Percentiles rank a stretch among this genome's conserved stretches.
Evolutionary conservation across 2,113 vertebrate genomes (phyloP).

Genomic region (rabbit (Oryctolagus cuniculus)): mOryCun1.1 NC_091452.1:6420501-6421000

Average conservation of each 20-base stretch:
- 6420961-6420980: constrained; percentile 41
- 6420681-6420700: not conserved
- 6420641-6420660: too few relatives aligned
- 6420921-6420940: constrained; percentile 66
- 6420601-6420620: too few relatives aligned
- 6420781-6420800: not conserved
- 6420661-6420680: not conserved
- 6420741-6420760: too few relatives aligned
- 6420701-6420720: not conserved
- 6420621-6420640: too few relatives aligned
- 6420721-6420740: too few relatives aligned
- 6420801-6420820: not conserved
- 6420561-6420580: not conserved
- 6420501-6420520: not conserved
- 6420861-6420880: not conserved
- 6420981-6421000: constrained; percentile 46
- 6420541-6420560: not conserved
- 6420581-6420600: not conserved
- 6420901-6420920: constrained; percentile 26
- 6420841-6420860: not conserved
- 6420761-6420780: not conserved
- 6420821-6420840: not conserved
- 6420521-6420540: not conserved
- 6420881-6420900: too few relatives aligned
- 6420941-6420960: constrained; percentile 5